Evolutionary conservation across 2,888 invertebrate genomes (phyloP), one percentile per base, ranked within the genome.

Genomic region (Eupithecia subfuscata): DNA sequence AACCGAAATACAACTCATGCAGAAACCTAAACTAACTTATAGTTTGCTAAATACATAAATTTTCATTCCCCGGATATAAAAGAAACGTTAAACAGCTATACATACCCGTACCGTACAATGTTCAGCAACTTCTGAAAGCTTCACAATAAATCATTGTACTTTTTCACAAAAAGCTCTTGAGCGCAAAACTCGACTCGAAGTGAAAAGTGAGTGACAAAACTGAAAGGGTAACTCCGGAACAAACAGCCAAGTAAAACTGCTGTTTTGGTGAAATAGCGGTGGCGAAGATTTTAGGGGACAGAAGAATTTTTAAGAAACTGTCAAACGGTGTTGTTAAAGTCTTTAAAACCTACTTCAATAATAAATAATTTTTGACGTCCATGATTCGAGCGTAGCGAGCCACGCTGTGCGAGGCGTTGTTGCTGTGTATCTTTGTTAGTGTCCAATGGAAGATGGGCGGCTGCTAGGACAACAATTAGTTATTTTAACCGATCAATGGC

Each of bases 181-280:
- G 74, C 76, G 45, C 68, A 72, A 72, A 74, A 74, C 74, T 74
- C 74, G 63, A 72, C 67, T 73, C 72, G 73, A 74, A 74, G 70
- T 73, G 75, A 80, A 77, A 74, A 79, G 72, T 78, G 75, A 79
- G 75, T 75, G 79, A 79, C 77, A 75, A 76, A 79, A 78, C 76
- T 74, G 72, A 76, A 79, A 77, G 77, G 78, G 73, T 76, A 77
- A 77, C 72, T 77, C 69, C 37, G 69, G 60, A 76, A 74, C 76
- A 76, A 76, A 76, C 74, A 76, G 52, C 56, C n/a, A 71, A 76
- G 68, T 76, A 60, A 76, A 69, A 52, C 16, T 45, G n/a, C n/a
- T 11, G 68, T 71, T 71, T n/a, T 64, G 2, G 12, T 16, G 25
- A n/a, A 30, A 12, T 52, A 52, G 37, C 37, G 48, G 69, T 37